Base-by-base conservation (phyloP, 2,797 vertebrate species). In the Sebastiscus tertius region DNA sequence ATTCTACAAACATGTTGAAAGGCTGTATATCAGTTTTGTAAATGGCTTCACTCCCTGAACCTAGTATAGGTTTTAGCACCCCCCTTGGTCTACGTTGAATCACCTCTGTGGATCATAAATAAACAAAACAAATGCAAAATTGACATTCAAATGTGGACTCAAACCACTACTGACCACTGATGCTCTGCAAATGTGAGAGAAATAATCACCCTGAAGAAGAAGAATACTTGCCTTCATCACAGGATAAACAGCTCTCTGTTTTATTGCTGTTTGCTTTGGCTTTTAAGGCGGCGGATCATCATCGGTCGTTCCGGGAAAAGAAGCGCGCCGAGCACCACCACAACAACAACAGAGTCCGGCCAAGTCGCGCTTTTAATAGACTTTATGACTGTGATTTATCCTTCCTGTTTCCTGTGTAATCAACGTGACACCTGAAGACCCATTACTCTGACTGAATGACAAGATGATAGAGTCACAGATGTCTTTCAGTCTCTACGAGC, bases 221-320 rank as follows among this genome's bases (percentile, higher is more conserved):
- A 68, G 29, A 66, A 46, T 3, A 18, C 10, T 4, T 8, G 33
- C 29, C 55, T 65, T 68, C 18, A 9, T 65, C 20, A 3, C 24
- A 27, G 63, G 27, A 79, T 10, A 49, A 72, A 72, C 70, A 54
- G 22, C 71, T 67, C 54, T 70, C 13, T 16, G 10, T 86, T 86
- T 86, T 82, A 88, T 75, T 81, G 77, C 74, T 81, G 62, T 89
- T 89, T 87, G 65, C 72, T 76, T 73, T 82, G 79, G 69, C 84
- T 81, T 87, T 82, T 24, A 55, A 80, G 54, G 34, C 72, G 8
- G 58, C 4, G 0, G 13, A 59, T 64, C 13, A 59, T 64, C 13
- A 67, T 46, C 64, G 46, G 60, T 4, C 8, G 1, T 66, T 81
- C 39, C 5, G 1, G 63, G 62, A 54, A 77, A 58, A 39, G 61